phyloP scores from a whole-genome alignment of 2,888 invertebrate genomes.

The Apeira syringaria region DNA sequence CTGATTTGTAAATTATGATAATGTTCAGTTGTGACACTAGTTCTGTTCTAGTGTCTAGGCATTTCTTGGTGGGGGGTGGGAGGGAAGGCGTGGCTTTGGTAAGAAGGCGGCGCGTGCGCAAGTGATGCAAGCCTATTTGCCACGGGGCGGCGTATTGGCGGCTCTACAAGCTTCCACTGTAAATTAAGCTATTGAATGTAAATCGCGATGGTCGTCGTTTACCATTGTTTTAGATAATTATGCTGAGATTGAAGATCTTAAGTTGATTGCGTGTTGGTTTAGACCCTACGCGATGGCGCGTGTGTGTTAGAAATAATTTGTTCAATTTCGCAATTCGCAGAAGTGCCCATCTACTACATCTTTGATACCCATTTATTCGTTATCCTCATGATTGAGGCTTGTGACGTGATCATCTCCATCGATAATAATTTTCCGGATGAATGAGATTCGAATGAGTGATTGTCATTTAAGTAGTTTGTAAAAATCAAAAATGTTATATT shows the following conservation, averaged over 20 bases:
- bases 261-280: too few relatives aligned
- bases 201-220: constrained; percentile 25
- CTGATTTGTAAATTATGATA: constrained; percentile 26
- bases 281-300: too few relatives aligned
- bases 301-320: too few relatives aligned
- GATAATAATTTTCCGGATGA: too few relatives aligned
- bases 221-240: constrained; percentile 11
- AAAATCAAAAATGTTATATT: too few relatives aligned
- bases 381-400: too few relatives aligned
- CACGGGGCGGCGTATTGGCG: constrained; percentile 25
- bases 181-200: constrained; percentile 23
- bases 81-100: constrained; percentile 33
- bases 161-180: constrained; percentile 1
- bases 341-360: too few relatives aligned
- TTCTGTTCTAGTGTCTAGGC: constrained; percentile 23
- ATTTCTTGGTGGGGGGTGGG: constrained; percentile 28
- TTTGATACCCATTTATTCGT: too few relatives aligned
- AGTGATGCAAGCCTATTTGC: constrained; percentile 5
- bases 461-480: too few relatives aligned
- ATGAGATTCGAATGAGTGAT: too few relatives aligned
- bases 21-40: constrained; percentile 27
- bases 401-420: too few relatives aligned
- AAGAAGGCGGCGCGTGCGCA: constrained; percentile 54
- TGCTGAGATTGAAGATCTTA: not conserved
- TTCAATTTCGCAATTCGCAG: too few relatives aligned